Evolutionary conservation across 2,888 invertebrate genomes (phyloP).

Genomic region (Eugnorisma glareosa): DNA sequence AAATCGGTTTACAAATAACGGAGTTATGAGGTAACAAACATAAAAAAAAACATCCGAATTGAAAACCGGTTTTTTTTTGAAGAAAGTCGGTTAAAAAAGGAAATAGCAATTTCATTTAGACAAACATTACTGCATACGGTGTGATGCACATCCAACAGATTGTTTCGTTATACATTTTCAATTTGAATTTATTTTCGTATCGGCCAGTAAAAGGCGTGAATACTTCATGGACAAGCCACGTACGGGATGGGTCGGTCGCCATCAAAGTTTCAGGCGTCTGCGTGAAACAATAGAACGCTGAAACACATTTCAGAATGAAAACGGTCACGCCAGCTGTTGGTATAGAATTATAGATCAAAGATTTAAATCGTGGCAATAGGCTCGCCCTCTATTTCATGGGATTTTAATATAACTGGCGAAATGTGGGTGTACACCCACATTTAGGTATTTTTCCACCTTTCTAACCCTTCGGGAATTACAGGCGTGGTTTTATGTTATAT

Average conservation of each 20-base stretch:
- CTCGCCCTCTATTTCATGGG: not conserved
- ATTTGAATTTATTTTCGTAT: constrained; percentile 48
- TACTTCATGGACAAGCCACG: constrained; percentile 33
- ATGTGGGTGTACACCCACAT: too few relatives aligned
- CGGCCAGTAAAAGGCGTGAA: constrained; percentile 25
- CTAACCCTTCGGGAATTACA: not conserved
- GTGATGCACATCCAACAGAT: constrained; percentile 16
- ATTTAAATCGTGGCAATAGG: not conserved
- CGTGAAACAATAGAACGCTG: constrained; percentile 34
- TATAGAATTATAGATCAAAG: not conserved
- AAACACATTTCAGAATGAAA: constrained; percentile 15
- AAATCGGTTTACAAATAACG: too few relatives aligned
- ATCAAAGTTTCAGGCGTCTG: constrained; percentile 45
- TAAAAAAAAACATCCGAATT: too few relatives aligned
- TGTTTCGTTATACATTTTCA: constrained; percentile 22
- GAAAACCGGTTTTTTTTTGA: too few relatives aligned
- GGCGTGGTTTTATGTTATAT: not conserved
- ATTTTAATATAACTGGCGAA: too few relatives aligned
- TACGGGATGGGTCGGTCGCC: not conserved
- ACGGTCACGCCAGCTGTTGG: constrained; percentile 5
- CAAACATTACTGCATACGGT: constrained; percentile 9
- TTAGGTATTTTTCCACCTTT: too few relatives aligned
- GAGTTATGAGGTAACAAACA: too few relatives aligned
- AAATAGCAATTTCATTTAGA: not conserved
- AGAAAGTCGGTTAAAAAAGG: too few relatives aligned